These are phyloP conservation scores for Synanceia verrucosa DNA, from an alignment of 2,797 vertebrate species.

Conservation along the genomic window DNA sequence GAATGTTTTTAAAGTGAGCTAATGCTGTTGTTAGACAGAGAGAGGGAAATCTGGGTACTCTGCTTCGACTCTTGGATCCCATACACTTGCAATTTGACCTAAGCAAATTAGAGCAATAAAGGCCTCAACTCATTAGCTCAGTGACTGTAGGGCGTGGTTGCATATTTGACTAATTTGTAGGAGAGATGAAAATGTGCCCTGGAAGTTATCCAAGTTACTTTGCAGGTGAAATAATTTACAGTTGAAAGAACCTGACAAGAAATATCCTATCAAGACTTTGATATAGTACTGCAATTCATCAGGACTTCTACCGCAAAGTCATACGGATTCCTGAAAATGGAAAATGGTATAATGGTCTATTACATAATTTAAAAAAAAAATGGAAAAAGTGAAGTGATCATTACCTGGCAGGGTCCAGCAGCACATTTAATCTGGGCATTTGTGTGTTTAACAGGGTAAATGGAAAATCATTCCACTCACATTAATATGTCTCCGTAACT, in stretches of 20 bases:
- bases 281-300: slow-evolving; percentile 16
- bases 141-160: slow-evolving; percentile 19
- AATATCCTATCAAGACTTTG: not conserved
- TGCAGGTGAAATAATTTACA: slow-evolving; percentile 13
- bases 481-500: slow-evolving; percentile 3
- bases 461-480: slow-evolving; percentile 30
- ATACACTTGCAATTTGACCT: slow-evolving; percentile 31
- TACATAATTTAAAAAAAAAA: slow-evolving; percentile 24
- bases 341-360: slow-evolving; percentile 19
- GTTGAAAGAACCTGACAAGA: not conserved
- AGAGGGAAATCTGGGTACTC: slow-evolving; percentile 32
- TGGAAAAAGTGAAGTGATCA: slow-evolving; percentile 31
- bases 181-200: slow-evolving; percentile 12
- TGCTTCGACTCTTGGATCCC: slow-evolving; percentile 31
- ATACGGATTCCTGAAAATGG: slow-evolving; percentile 5
- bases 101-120: slow-evolving; percentile 28
- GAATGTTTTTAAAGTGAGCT: slow-evolving; percentile 66
- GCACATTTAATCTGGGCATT: slow-evolving; percentile 31
- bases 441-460: slow-evolving; percentile 4
- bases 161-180: slow-evolving; percentile 25
- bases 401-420: slow-evolving; percentile 28
- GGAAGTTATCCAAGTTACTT: slow-evolving; percentile 11
- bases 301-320: not conserved
- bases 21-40: slow-evolving; percentile 44
- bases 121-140: slow-evolving; percentile 15